A percentile compares a stretch with the other conserved stretches of the same genome.
phyloP scores from a whole-genome alignment of 2,797 vertebrate species.

The Enteromius thamalakanensis region DNA sequence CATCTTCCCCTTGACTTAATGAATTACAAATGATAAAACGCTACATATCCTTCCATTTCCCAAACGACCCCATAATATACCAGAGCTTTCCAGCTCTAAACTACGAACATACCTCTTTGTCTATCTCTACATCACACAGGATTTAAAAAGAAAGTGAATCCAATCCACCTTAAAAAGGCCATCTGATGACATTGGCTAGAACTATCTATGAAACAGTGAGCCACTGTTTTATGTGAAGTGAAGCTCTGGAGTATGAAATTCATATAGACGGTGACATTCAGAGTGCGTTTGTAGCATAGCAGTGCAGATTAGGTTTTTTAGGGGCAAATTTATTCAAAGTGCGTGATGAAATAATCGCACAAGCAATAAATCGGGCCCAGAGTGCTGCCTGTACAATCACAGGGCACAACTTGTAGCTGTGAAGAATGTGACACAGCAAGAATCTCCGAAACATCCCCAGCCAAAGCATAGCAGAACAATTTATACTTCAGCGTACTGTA shows the following conservation, averaged over 20 bases:
- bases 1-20: not conserved
- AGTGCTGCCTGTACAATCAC: constrained; percentile 35
- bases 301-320: constrained; percentile 10
- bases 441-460: constrained; percentile 16
- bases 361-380: constrained; percentile 31
- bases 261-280: constrained; percentile 44
- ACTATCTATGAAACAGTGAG: constrained; percentile 46
- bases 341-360: constrained; percentile 23
- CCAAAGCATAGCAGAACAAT: constrained; percentile 24
- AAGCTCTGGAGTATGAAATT: constrained; percentile 38
- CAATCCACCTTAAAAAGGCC: constrained; percentile 31
- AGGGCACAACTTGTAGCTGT: constrained; percentile 24
- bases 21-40: not conserved
- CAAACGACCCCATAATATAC: constrained; percentile 34
- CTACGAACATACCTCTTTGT: constrained; percentile 27
- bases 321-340: constrained; percentile 23
- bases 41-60: constrained; percentile 10
- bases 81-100: constrained; percentile 37
- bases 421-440: constrained; percentile 19
- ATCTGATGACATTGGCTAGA: constrained; percentile 21
- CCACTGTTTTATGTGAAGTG: constrained; percentile 27
- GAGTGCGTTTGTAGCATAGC: constrained; percentile 37
- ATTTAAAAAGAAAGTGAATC: constrained; percentile 51
- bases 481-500: not conserved
- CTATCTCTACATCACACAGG: constrained; percentile 45